phyloP scores from a whole-genome alignment of 1,140 invertebrate species.

The Lordiphosa mommai region DNA sequence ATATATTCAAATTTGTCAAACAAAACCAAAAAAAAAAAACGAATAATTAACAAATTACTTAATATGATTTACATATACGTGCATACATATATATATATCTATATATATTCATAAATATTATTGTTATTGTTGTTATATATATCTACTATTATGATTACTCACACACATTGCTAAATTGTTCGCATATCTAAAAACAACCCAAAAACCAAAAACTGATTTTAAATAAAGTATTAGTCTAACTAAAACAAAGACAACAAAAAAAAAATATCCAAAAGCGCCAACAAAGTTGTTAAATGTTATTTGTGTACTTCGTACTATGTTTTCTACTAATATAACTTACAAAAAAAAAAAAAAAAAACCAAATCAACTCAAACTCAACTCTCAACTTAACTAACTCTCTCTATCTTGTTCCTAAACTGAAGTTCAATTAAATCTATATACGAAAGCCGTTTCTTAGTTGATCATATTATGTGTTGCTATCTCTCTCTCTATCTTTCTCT shows the following conservation, averaged over 20 bases:
- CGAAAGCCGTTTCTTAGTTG: slow-evolving; percentile 69
- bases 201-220: slow-evolving; percentile 51
- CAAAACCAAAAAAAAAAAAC: slow-evolving; percentile 42
- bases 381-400: slow-evolving; percentile 49
- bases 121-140: slow-evolving; percentile 78
- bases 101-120: slow-evolving; percentile 78
- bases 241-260: slow-evolving; percentile 60
- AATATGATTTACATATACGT: slow-evolving; percentile 77
- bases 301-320: slow-evolving; percentile 77
- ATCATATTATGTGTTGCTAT: slow-evolving; percentile 68
- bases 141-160: slow-evolving; percentile 75
- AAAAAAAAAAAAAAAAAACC: slow-evolving; percentile 18
- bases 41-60: slow-evolving; percentile 75
- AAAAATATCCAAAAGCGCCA: slow-evolving; percentile 54
- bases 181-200: slow-evolving; percentile 66
- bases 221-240: slow-evolving; percentile 75
- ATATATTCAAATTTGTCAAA: slow-evolving; percentile 77
- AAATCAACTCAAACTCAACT: slow-evolving; percentile 56
- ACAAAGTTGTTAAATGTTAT: slow-evolving; percentile 75
- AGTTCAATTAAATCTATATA: slow-evolving; percentile 56
- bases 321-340: slow-evolving; percentile 56
- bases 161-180: slow-evolving; percentile 78
- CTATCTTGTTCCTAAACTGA: slow-evolving; percentile 62
- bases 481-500: slow-evolving; percentile 36
- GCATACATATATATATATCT: slow-evolving; percentile 70